These are phyloP conservation scores for Stylophora pistillata DNA, from an alignment of 64 coral and sea anemone species.

Conservation along the genomic window DNA sequence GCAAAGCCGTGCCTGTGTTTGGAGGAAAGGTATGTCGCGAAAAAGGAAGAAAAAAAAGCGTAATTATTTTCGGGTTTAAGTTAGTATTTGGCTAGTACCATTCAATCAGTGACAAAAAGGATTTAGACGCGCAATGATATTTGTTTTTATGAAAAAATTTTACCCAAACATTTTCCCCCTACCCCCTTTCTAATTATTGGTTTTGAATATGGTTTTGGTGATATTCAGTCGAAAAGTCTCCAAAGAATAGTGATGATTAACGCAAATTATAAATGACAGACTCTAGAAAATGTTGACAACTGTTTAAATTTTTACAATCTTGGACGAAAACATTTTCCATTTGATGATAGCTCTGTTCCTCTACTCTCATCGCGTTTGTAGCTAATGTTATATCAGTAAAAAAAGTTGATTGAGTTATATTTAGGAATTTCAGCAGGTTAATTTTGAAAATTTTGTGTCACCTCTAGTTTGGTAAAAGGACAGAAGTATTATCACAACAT, in stretches of 20 bases:
- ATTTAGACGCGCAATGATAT: no score
- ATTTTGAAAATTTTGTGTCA: background rate
- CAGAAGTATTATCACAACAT: constrained; percentile 58
- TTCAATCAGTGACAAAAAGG: background rate
- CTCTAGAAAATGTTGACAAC: background rate
- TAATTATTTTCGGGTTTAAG: background rate
- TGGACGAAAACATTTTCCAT: no score
- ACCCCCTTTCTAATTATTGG: no score
- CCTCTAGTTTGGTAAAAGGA: constrained; percentile 6
- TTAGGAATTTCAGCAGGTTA: no score
- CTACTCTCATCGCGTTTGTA: no score
- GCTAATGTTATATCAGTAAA: no score
- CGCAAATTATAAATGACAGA: background rate
- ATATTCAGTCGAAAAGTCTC: background rate
- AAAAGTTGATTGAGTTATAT: no score
- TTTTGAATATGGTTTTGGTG: background rate
- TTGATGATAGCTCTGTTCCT: no score
- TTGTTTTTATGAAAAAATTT: no score
- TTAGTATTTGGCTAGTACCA: background rate
- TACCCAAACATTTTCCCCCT: no score
- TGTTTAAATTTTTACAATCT: no score
- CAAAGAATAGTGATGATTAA: background rate
- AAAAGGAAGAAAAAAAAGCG: background rate
- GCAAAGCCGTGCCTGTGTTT: background rate
- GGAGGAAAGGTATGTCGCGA: background rate